Evolutionary conservation across 2,888 invertebrate species (phyloP), one percentile per base, ranked within the genome.

Genomic region (Norana najaformis): DNA sequence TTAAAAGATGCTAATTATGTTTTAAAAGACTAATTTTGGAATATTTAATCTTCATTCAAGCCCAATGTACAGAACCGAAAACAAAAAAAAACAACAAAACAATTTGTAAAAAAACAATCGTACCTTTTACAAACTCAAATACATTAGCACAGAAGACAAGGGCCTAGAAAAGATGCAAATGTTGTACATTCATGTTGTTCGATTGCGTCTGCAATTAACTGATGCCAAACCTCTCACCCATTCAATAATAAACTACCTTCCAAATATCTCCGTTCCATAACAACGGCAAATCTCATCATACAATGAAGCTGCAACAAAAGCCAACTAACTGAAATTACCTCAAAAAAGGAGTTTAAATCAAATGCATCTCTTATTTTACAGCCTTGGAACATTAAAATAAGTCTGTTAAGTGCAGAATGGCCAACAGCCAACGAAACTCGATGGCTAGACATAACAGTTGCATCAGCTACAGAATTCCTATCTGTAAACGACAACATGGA

Each of bases 51-150:
- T 69, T 69, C 69, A 69, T 69, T 69, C 69, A 69, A 69, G 69
- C 30, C 69, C 11, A 69, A 69, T 69, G 69, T 69, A 69, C 69
- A n/a, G 69, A 69, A 69, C 69, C n/a, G 69, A n/a, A 69, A 30
- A 69, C n/a, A 69, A 69, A 69, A 30, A 69, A 69, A 53, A 83
- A 85, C 23, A 85, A 85, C 23, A 23, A 16, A 53, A 16, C 16
- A 85, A 36, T 85, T 85, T 35, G 23, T 36, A 35, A 36, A 36
- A 36, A n/a, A 85, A 85, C n/a, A 85, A 85, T 36, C 37, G 85
- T 85, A 85, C 85, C 85, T 85, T 85, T 85, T 37, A 85, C 85
- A 85, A 85, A 85, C 85, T 85, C 85, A 85, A 85, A 37, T 23
- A 85, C 85, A 36, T n/a, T n/a, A 69, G 69, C 16, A 16, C 41